These are phyloP conservation scores for Leptinotarsa peninsularis DNA, from an alignment of 2,888 invertebrate genomes.

Conservation along the genomic window DNA sequence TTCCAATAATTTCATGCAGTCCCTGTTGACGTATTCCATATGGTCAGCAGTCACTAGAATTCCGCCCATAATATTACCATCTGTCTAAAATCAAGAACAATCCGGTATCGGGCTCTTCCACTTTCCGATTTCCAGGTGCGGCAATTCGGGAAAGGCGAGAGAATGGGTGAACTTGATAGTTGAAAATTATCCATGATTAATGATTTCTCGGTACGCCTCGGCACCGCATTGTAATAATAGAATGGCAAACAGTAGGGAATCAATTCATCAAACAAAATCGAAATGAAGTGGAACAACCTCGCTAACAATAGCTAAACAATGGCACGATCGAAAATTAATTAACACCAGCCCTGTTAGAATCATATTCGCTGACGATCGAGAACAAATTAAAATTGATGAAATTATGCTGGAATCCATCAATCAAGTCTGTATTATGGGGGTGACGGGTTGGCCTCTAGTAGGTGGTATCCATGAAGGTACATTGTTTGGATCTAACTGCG, in stretches of 20 bases:
- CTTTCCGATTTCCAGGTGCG: constrained; percentile 24
- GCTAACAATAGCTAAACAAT: constrained; percentile 45
- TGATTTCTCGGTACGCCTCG: constrained; percentile 48
- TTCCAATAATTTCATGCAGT: too few relatives aligned
- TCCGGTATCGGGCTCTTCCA: not conserved
- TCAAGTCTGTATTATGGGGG: constrained; percentile 56
- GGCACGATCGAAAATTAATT: constrained; percentile 57
- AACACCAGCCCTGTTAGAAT: constrained; percentile 46
- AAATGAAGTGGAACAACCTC: constrained; percentile 42
- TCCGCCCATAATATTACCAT: not conserved
- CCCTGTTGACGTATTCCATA: too few relatives aligned
- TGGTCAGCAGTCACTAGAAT: too few relatives aligned
- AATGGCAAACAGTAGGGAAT: constrained; percentile 50
- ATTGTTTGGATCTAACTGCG: too few relatives aligned
- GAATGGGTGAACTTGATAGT: constrained; percentile 28
- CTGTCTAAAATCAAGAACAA: not conserved
- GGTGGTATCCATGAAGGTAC: constrained; percentile 23
- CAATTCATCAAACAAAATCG: constrained; percentile 51
- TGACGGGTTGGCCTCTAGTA: constrained; percentile 52
- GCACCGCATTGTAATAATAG: constrained; percentile 48
- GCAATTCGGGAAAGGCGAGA: constrained; percentile 10
- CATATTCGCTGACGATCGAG: constrained; percentile 59
- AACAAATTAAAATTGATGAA: constrained; percentile 64
- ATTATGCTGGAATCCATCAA: constrained; percentile 60
- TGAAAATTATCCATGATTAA: constrained; percentile 48